Evolutionary conservation across 2,113 vertebrate species (phyloP), one percentile per base, ranked within the genome.

Genomic region (Trematomus loennbergii): DNA sequence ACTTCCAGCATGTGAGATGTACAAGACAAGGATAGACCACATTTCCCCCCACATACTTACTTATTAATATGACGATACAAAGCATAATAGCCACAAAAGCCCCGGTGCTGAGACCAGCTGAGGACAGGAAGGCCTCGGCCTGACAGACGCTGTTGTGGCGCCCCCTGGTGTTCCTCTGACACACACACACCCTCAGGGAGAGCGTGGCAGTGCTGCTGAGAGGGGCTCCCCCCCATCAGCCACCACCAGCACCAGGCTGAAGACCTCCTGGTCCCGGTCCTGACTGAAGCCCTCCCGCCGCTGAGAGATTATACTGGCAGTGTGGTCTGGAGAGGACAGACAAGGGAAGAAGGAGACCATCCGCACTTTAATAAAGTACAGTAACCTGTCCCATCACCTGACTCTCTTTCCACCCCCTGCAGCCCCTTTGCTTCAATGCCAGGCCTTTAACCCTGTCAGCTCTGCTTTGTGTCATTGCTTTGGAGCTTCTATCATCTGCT

Each of bases 61-160:
- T 96, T 20, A 98, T 89, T 61, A 98, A 96, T 85, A 98, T 97
- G 91, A 97, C 62, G 48, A 98, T 92, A 68, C 97, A 98, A 46
- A 98, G 96, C 4, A 98, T 93, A 77, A 98, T 98, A 53, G 97
- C 97, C 4, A 98, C 96, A 81, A 98, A 93, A 46, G 97, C 97
- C 53, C 97, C 97, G 0, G 96, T 97, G 90, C 97, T 98, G 85
- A 98, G 90, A 3, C 97, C 97, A 0, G 97, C 95, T 0, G 97
- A 96, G 48, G 96, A 97, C 62, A 98, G 95, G 91, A 98, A 97
- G 12, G 97, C 96, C 91, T 97, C 96, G 0, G 96, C 93, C 7
- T 94, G 96, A 92, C 97, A 98, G 2, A 96, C 94, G 25, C 75
- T 88, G 73, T 46, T 67, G 61, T 50, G 67, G 71, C 95, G 92